A percentile compares a stretch with the other conserved stretches of the same genome.
Evolutionary conservation across 2,113 vertebrate species (phyloP).

Genomic region (Scomber colias): DNA sequence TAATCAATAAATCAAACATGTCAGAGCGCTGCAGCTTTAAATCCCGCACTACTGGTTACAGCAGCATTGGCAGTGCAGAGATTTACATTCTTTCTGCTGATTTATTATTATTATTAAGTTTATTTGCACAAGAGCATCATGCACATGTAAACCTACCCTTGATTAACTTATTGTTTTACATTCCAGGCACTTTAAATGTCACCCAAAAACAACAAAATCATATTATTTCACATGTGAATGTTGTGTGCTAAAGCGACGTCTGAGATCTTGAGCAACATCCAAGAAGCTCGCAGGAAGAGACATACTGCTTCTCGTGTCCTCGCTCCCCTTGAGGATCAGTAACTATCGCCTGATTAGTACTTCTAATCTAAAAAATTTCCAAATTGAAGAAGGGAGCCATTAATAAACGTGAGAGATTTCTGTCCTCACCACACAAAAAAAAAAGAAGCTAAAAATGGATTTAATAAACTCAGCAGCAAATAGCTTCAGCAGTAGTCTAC

Average conservation of each 20-base stretch:
- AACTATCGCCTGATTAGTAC: neutral
- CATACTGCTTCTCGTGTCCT: neutral
- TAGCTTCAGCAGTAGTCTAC: slow-evolving; percentile 9
- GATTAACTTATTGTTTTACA: neutral
- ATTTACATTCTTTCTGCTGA: slow-evolving; percentile 16
- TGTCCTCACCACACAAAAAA: neutral
- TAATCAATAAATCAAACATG: neutral
- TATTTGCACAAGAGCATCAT: neutral
- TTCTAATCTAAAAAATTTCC: neutral
- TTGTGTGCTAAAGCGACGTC: neutral
- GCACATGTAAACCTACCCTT: neutral
- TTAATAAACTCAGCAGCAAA: slow-evolving; percentile 6
- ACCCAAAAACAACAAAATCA: too few relatives aligned
- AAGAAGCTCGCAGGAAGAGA: neutral
- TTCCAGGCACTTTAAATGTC: too few relatives aligned
- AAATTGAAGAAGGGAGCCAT: neutral
- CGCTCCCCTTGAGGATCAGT: neutral
- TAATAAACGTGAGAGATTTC: too few relatives aligned
- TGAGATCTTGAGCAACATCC: neutral
- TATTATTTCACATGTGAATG: too few relatives aligned
- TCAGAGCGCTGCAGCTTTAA: neutral
- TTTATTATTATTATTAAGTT: neutral
- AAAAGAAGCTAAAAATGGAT: neutral
- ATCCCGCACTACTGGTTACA: neutral
- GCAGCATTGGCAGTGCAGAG: neutral